Base-by-base conservation (phyloP, 2,888 invertebrate species). In the Frankliniella fusca region DNA sequence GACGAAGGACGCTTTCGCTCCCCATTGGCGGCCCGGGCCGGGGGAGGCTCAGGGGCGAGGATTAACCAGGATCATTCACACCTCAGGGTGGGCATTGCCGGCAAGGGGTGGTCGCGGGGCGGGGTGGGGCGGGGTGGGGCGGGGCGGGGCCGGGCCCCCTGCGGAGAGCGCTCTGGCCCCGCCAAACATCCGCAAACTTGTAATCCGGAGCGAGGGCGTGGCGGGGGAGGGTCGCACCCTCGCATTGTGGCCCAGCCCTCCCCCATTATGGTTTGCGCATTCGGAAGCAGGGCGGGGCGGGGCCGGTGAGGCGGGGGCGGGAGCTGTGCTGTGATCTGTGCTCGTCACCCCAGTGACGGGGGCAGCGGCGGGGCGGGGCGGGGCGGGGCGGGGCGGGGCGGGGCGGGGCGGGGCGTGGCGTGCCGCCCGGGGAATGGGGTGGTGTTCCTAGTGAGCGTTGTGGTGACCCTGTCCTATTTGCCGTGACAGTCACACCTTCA, bases 131-230 rank as follows among this genome's bases (percentile, higher is more conserved):
- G 18, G 54, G 54, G 54, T 8, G 18, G 54, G 54, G 3, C 54
- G 54, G 54, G 54, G 12, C 20, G 54, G 38, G 54, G 15, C 54
- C 15, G 20, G 54, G 54, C 54, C 54, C 54, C 54, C 54, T 54
- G 54, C 54, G 5, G 54, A 54, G 70, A 27, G 0, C 70, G 70
- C 70, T 9, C 70, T n/a, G 27, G 23, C 70, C 70, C 54, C 54
- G 54, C 23, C 27, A 76, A 76, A 76, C 70, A 76, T 54, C 54
- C 54, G 54, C 54, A 54, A 54, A 54, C 54, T 54, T 54, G 54
- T 54, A 54, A 54, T 54, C 54, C 54, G 54, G 54, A 38, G 38
- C 54, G 54, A 54, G 15, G 54, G 38, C 38, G 38, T 38, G 38
- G 38, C 38, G 38, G 38, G 38, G 38, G 38, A 38, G 38, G 38